Evolutionary conservation across 1,140 invertebrate species (phyloP).

Genomic region (Bombus picipes): DNA sequence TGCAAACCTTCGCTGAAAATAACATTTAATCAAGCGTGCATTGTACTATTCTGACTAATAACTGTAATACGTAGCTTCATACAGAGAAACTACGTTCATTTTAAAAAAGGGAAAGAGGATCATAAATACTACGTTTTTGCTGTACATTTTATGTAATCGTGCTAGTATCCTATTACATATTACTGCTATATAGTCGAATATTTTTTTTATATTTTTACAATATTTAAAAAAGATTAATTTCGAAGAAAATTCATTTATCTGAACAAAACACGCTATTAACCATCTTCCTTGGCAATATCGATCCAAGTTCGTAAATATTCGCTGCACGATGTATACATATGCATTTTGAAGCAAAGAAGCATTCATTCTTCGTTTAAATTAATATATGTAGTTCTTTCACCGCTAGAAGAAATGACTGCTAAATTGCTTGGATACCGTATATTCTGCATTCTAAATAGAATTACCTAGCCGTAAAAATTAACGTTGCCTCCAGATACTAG

Average conservation of each 20-base stretch:
- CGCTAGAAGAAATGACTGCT: neutral
- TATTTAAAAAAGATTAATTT: too few relatives aligned
- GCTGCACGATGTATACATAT: too few relatives aligned
- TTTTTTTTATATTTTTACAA: too few relatives aligned
- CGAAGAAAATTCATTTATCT: too few relatives aligned
- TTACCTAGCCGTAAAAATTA: conserved; percentile 49
- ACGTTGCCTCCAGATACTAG: conserved; percentile 30
- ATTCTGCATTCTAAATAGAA: conserved; percentile 43
- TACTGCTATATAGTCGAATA: too few relatives aligned
- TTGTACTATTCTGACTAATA: neutral
- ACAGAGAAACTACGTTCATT: neutral
- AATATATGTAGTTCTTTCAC: neutral
- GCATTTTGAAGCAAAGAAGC: too few relatives aligned
- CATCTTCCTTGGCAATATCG: too few relatives aligned
- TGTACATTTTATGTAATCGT: too few relatives aligned
- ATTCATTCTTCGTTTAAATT: neutral
- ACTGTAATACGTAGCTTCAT: neutral
- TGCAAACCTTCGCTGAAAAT: neutral
- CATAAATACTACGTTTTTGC: too few relatives aligned
- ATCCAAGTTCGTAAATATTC: too few relatives aligned
- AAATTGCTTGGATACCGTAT: conserved; percentile 43
- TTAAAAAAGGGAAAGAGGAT: neutral
- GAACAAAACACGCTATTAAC: too few relatives aligned
- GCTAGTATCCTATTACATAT: too few relatives aligned
- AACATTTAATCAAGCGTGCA: neutral